Percentiles rank a stretch among this genome's conserved stretches.
Evolutionary conservation across 2,888 invertebrate species (phyloP).

Genomic region (Melanophora roralis): DNA sequence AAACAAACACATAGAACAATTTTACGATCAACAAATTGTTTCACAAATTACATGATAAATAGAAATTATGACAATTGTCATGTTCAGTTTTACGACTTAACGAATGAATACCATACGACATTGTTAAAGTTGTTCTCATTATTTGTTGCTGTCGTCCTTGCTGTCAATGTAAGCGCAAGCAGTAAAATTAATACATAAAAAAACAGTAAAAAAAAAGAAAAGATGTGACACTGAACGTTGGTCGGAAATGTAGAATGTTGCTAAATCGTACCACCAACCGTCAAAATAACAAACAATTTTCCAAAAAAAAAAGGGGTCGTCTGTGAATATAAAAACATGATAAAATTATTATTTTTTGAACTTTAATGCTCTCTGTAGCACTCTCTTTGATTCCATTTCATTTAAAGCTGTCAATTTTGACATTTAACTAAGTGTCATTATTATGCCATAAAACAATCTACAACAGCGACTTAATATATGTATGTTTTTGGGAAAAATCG

Average conservation of each 20-base stretch:
- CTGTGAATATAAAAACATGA: too few species aligned
- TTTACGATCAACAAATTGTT: slow-evolving; percentile 73
- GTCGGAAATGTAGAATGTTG: slow-evolving; percentile 24
- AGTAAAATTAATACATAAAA: slow-evolving; percentile 37
- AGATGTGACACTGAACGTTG: slow-evolving; percentile 22
- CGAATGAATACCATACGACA: slow-evolving; percentile 19
- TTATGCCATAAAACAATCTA: slow-evolving; percentile 34
- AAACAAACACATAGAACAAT: slow-evolving; percentile 19
- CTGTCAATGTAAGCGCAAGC: not conserved
- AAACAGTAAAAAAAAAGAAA: not conserved
- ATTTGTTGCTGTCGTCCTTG: slow-evolving; percentile 29
- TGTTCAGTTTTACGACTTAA: slow-evolving; percentile 59
- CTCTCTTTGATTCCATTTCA: not conserved
- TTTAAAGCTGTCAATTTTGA: slow-evolving; percentile 68
- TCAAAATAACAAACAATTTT: slow-evolving; percentile 1
- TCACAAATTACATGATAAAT: slow-evolving; percentile 74
- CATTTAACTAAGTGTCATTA: slow-evolving; percentile 71
- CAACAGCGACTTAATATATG: not conserved
- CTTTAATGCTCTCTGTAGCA: not conserved
- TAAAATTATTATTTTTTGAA: not conserved
- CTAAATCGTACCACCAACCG: slow-evolving; percentile 31
- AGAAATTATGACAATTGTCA: slow-evolving; percentile 73
- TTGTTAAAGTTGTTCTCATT: slow-evolving; percentile 22
- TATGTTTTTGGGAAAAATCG: slow-evolving; percentile 51
- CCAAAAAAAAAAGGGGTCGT: slow-evolving; percentile 28